Conservation (phyloP, 2,888 invertebrate species). For the Hedychridium roseum region DNA sequence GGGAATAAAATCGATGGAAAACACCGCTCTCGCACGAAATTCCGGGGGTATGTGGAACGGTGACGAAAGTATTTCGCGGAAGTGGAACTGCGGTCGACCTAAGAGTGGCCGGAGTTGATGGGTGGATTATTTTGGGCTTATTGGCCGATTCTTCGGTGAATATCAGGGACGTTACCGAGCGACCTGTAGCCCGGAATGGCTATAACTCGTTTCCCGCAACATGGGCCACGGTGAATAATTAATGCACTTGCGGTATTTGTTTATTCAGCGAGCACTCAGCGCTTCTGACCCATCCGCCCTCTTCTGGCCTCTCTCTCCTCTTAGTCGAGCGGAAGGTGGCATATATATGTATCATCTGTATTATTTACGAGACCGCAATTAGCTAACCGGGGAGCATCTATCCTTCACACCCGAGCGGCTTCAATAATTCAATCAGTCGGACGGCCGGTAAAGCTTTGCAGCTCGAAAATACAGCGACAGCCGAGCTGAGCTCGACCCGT, state of each 20-base stretch:
- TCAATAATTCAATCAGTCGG: conserved; percentile 59
- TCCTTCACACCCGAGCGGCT: conserved; percentile 57
- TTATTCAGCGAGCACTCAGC: conserved; percentile 61
- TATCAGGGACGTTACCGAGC: too few species aligned
- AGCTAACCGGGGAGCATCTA: conserved; percentile 52
- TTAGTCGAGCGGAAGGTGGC: conserved; percentile 23
- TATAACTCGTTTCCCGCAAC: conserved; percentile 33
- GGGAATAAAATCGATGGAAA: too few species aligned
- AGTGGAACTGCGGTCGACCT: too few species aligned
- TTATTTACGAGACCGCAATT: conserved; percentile 59
- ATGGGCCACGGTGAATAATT: conserved; percentile 53
- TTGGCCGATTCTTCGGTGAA: too few species aligned
- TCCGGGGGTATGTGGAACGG: too few species aligned
- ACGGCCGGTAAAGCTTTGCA: conserved; percentile 35
- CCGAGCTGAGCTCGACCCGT: too few species aligned
- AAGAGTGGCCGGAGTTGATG: too few species aligned
- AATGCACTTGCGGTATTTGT: conserved; percentile 54
- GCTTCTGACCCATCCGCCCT: conserved; percentile 26
- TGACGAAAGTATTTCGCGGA: too few species aligned
- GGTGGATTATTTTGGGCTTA: too few species aligned
- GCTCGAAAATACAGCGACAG: too few species aligned
- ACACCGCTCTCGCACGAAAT: too few species aligned
- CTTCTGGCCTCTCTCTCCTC: conserved; percentile 2
- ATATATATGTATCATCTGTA: conserved; percentile 41
- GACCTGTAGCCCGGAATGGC: too few species aligned